phyloP scores from a whole-genome alignment of 1,140 invertebrate genomes.

The Drosophila ficusphila region DNA sequence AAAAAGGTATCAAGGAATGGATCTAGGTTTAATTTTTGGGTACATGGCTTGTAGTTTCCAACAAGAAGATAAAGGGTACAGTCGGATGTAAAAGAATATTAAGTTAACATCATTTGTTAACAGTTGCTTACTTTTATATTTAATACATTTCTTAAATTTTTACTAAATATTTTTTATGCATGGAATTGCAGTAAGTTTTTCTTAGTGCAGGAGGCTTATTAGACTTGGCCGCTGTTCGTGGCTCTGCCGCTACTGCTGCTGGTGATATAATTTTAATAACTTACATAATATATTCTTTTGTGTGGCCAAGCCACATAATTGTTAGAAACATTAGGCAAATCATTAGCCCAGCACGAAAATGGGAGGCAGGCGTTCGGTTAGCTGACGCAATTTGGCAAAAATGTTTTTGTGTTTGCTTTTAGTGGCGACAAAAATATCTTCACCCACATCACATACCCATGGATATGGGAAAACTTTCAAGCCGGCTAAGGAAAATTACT shows the following conservation, averaged over 20 bases:
- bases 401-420: conserved; percentile 65
- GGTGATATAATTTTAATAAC: conserved; percentile 82
- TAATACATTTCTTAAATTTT: too few relatives aligned
- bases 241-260: conserved; percentile 33
- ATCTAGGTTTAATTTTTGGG: too few relatives aligned
- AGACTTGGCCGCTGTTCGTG: conserved; percentile 47
- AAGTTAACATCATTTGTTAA: too few relatives aligned
- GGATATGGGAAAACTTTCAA: conserved; percentile 44
- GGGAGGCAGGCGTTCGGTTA: neutral
- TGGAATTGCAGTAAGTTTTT: too few relatives aligned
- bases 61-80: too few relatives aligned
- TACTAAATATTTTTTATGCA: too few relatives aligned
- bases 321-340: conserved; percentile 81
- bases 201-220: conserved; percentile 59
- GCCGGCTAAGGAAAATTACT: conserved; percentile 31
- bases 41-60: too few relatives aligned
- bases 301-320: conserved; percentile 75
- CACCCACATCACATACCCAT: conserved; percentile 28
- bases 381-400: conserved; percentile 69
- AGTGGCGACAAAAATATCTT: conserved; percentile 37
- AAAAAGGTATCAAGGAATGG: too few relatives aligned
- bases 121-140: too few relatives aligned
- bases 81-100: too few relatives aligned
- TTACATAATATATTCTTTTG: conserved; percentile 82
- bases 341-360: conserved; percentile 57